Conservation (phyloP, 2,888 invertebrate species). For the Pristionchus fissidentatus region DNA sequence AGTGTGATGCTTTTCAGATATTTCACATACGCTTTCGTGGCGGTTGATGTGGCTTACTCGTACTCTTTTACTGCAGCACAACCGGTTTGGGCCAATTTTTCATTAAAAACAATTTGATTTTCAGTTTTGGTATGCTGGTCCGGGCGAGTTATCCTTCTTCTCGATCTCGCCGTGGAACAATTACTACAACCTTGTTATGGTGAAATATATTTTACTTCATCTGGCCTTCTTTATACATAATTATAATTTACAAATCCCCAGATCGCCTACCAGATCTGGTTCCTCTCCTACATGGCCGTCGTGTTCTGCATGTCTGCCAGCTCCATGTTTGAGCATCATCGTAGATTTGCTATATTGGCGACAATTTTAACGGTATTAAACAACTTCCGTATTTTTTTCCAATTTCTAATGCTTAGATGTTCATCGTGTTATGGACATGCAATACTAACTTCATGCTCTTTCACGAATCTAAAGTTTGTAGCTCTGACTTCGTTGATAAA, state of each 20-base stretch:
- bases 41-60: not conserved
- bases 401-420: slow-evolving; percentile 23
- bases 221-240: too few species aligned
- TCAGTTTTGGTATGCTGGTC: not conserved
- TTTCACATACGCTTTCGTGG: not conserved
- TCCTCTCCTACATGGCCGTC: not conserved
- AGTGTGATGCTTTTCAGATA: not conserved
- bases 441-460: not conserved
- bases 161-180: not conserved
- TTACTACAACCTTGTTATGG: not conserved
- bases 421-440: slow-evolving; percentile 9
- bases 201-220: not conserved
- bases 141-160: not conserved
- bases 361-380: too few species aligned
- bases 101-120: not conserved
- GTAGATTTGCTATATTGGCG: too few species aligned
- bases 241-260: not conserved
- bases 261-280: not conserved
- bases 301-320: too few species aligned
- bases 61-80: not conserved
- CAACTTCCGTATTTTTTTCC: too few species aligned
- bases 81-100: not conserved
- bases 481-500: not conserved
- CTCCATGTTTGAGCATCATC: too few species aligned
- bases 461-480: not conserved